phyloP scores from a whole-genome alignment of 2,113 vertebrate species.

The Sapajus apella region DNA sequence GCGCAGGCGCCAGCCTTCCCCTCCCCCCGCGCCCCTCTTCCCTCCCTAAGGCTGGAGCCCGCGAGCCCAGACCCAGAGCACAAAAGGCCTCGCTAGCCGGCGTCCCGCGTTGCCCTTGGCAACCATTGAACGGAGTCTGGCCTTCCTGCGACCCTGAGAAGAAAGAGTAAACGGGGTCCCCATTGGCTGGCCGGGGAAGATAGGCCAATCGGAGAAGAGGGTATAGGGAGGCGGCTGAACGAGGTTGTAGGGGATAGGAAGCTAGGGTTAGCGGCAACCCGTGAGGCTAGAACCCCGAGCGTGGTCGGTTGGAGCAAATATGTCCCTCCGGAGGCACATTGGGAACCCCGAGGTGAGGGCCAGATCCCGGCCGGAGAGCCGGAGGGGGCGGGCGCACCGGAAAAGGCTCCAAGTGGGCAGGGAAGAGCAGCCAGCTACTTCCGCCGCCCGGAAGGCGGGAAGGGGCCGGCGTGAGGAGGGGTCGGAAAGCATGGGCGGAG shows the following conservation, averaged over 20 bases:
- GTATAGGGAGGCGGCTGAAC: constrained; percentile 51
- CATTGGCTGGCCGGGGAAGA: constrained; percentile 58
- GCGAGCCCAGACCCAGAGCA: rapidly evolving
- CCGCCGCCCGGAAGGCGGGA: constrained; percentile 66
- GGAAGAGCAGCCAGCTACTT: constrained; percentile 65
- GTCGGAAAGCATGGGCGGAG: background rate
- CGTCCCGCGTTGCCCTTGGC: constrained; percentile 70
- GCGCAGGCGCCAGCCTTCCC: background rate
- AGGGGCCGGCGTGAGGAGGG: constrained; percentile 40
- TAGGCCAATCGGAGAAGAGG: constrained; percentile 62
- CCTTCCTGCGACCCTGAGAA: background rate
- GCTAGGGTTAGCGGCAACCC: constrained; percentile 50
- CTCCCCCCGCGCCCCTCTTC: background rate
- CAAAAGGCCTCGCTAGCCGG: background rate
- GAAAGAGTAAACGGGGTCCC: constrained; percentile 3
- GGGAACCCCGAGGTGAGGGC: constrained; percentile 80
- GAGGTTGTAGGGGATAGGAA: background rate
- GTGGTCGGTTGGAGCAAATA: constrained; percentile 71
- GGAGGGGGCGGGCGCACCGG: constrained; percentile 59
- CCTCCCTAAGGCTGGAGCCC: background rate
- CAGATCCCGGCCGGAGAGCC: constrained; percentile 46
- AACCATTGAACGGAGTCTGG: constrained; percentile 27
- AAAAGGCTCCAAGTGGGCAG: constrained; percentile 66
- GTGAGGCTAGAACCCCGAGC: constrained; percentile 63
- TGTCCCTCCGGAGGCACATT: constrained; percentile 80